Evolutionary conservation across 2,888 invertebrate genomes (phyloP).

Genomic region (Drosophila ochracea): DNA sequence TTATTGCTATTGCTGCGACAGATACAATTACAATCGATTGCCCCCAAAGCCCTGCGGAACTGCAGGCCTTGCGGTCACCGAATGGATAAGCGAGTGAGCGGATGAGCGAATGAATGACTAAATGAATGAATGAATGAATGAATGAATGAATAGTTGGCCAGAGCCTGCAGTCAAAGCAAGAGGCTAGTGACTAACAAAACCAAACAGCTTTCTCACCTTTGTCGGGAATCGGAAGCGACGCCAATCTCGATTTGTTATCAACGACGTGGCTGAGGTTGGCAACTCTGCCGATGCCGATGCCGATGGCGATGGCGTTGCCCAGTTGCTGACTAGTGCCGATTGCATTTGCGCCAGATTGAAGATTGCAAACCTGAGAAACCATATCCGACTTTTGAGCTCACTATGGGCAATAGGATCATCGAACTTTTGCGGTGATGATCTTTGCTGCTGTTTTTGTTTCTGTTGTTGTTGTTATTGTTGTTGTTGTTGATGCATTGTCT

Average conservation of each 20-base stretch:
- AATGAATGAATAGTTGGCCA: conserved; percentile 13
- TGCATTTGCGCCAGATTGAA: conserved; percentile 22
- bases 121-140: conserved; percentile 16
- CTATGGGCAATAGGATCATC: conserved; percentile 67
- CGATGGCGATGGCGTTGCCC: conserved; percentile 7
- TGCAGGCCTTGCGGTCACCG: conserved; percentile 66
- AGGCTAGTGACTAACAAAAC: conserved; percentile 3
- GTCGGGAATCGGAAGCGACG: conserved; percentile 74
- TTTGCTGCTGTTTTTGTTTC: conserved; percentile 25
- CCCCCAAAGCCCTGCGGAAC: conserved; percentile 21
- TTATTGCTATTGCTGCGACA: conserved; percentile 72
- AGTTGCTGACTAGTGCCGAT: conserved; percentile 18
- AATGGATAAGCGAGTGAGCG: conserved; percentile 46
- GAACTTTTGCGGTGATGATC: conserved; percentile 72
- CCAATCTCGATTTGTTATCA: conserved; percentile 75
- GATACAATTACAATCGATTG: conserved; percentile 77
- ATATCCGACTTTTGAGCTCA: conserved; percentile 64
- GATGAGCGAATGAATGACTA: conserved; percentile 12
- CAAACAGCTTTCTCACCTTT: conserved; percentile 70
- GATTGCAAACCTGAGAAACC: conserved; percentile 58
- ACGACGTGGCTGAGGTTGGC: conserved; percentile 7
- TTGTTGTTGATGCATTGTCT: conserved; percentile 58
- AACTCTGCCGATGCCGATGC: neutral
- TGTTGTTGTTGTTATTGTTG: conserved; percentile 22
- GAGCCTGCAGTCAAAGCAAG: neutral